Conservation (phyloP, 2,797 vertebrate species). For the Knipowitschia caucasica region DNA sequence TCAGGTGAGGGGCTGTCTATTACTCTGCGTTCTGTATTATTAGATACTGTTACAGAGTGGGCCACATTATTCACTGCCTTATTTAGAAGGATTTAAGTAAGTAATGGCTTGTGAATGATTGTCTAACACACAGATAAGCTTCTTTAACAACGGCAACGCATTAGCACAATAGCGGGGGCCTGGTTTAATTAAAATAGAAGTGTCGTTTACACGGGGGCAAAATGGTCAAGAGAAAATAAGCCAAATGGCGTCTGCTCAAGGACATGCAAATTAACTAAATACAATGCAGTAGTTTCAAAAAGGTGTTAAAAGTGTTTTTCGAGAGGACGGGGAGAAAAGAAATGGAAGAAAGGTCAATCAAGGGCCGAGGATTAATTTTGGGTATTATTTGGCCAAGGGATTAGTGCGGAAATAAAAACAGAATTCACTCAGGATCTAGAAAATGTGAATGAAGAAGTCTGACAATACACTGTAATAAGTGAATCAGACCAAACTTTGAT, state of each 20-base stretch:
- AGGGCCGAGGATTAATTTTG: not conserved
- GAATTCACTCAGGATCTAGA: not conserved
- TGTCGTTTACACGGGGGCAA: conserved; percentile 8
- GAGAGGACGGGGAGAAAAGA: not conserved
- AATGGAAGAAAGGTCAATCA: conserved; percentile 1
- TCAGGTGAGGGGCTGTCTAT: conserved; percentile 14
- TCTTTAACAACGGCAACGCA: conserved; percentile 33
- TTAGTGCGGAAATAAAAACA: not conserved
- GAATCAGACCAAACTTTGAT: no score
- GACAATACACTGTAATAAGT: not conserved
- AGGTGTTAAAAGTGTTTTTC: not conserved
- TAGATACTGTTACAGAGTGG: not conserved
- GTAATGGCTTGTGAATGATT: conserved; percentile 48
- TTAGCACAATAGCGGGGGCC: conserved; percentile 25
- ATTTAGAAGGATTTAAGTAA: conserved; percentile 56
- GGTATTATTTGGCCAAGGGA: not conserved
- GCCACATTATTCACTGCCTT: conserved; percentile 47
- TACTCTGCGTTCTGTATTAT: conserved; percentile 7
- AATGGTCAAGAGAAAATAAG: conserved; percentile 21
- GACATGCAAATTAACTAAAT: conserved; percentile 26
- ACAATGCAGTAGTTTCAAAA: not conserved
- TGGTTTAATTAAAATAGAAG: conserved; percentile 37
- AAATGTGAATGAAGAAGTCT: not conserved
- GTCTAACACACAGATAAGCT: conserved; percentile 53
- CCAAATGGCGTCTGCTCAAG: conserved; percentile 8